Evolutionary conservation across 2,888 invertebrate species (phyloP).

Genomic region (Epinotia nisella): DNA sequence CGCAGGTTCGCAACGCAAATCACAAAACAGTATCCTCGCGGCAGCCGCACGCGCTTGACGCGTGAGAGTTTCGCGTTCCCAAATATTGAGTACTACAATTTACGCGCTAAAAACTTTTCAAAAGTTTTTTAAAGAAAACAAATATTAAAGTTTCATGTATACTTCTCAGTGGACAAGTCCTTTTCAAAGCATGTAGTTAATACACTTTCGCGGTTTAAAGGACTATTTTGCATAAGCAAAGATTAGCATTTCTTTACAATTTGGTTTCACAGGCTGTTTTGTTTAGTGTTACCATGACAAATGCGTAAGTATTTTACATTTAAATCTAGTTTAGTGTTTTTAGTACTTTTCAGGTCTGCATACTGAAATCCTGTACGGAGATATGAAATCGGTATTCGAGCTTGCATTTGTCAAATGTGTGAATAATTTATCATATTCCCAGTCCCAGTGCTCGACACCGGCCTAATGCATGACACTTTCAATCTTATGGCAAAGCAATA

Average conservation of each 20-base stretch:
- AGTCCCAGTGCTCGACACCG: no score
- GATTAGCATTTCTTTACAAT: conserved; percentile 55
- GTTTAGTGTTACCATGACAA: conserved; percentile 59
- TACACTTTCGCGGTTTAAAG: conserved; percentile 8
- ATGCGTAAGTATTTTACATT: conserved; percentile 61
- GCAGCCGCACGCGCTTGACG: conserved; percentile 57
- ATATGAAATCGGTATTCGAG: no score
- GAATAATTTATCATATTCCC: no score
- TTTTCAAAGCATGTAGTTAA: conserved; percentile 32
- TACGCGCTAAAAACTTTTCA: conserved; percentile 56
- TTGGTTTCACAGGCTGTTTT: conserved; percentile 52
- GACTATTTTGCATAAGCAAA: conserved; percentile 45
- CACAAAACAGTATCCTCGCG: conserved; percentile 58
- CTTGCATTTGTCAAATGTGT: no score
- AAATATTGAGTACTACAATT: conserved; percentile 45
- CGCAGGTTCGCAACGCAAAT: no score
- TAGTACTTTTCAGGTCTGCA: not conserved
- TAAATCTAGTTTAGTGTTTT: conserved; percentile 49
- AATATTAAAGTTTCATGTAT: conserved; percentile 51
- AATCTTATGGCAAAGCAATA: no score
- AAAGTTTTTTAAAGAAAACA: conserved; percentile 46
- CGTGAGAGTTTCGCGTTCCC: conserved; percentile 49
- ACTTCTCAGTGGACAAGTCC: conserved; percentile 44
- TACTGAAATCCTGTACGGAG: not conserved
- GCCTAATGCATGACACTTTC: no score